Base-by-base conservation (phyloP, 2,113 vertebrate genomes). In the Phodopus roborovskii region DNA sequence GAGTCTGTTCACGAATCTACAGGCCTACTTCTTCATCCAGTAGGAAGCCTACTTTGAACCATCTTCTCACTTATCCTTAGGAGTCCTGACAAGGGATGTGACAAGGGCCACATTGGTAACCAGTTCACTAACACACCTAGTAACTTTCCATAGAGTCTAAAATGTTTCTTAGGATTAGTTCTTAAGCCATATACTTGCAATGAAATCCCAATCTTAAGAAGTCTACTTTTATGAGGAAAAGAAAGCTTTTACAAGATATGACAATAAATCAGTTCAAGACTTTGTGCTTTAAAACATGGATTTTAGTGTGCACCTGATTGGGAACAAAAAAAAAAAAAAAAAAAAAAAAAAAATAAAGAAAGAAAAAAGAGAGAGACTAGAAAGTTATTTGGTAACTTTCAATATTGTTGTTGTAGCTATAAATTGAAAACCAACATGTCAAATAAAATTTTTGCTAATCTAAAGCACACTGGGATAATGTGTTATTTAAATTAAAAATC, bases 401-500 rank as follows among this genome's bases (percentile, higher is more conserved):
- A 94, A 74, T 88, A 94, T 36, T 11, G 64, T 83, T 82, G 22
- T 39, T 85, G 13, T 81, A 94, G 7, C n/a, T 95, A 73, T 60
- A 82, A 94, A 95, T 81, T n/a, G 36, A 50, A 30, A 84, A 79
- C 16, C 19, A n/a, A 60, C 71, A 88, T 74, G 58, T 73, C 71
- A 92, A 92, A 92, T 96, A 50, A 36, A 11, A 88, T 64, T 93
- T 92, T 74, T 90, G 17, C 53, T 94, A 93, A 94, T 90, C 92
- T 94, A 79, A 82, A 95, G 89, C 95, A 74, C 7, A 79, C 30
- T 70, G 53, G 6, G 60, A 83, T 15, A 74, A 50, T 87, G 74
- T 13, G 74, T 90, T 92, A 92, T 94, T 96, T 96, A 87, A 92
- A 83, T 81, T 71, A 92, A 94, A 88, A 95, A n/a, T 92, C 75